Evolutionary conservation across 2,888 invertebrate genomes (phyloP).

Genomic region (Apodemia zela): DNA sequence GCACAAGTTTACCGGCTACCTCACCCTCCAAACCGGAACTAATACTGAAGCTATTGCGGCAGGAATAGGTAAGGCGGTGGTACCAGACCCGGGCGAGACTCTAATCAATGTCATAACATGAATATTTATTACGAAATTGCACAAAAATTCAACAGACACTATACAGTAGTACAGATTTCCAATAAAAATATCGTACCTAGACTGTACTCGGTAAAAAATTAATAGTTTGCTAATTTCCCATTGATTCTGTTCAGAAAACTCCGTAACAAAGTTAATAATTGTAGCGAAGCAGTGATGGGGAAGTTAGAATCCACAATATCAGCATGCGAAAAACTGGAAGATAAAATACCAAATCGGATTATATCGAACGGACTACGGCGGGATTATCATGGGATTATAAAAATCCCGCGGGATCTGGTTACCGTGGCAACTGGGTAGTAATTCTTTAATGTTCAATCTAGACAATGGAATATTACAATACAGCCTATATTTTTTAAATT

Average conservation of each 20-base stretch:
- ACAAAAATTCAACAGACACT: too few relatives aligned
- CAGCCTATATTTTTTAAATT: constrained; percentile 1
- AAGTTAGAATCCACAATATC: constrained; percentile 22
- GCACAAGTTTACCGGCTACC: too few relatives aligned
- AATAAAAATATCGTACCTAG: neutral
- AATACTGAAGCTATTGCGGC: too few relatives aligned
- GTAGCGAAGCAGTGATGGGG: constrained; percentile 18
- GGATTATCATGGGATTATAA: constrained; percentile 30
- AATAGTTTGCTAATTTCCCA: constrained; percentile 8
- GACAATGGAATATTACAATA: constrained; percentile 20
- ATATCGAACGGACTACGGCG: constrained; percentile 27
- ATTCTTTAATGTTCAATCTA: constrained; percentile 19
- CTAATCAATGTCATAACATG: too few relatives aligned
- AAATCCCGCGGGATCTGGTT: constrained; percentile 21
- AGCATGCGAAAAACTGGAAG: constrained; percentile 23
- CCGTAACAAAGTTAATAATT: constrained; percentile 21
- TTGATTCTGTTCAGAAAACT: constrained; percentile 14
- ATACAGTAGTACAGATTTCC: too few relatives aligned
- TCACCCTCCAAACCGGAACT: too few relatives aligned
- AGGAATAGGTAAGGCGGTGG: too few relatives aligned
- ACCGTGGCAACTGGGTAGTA: constrained; percentile 17
- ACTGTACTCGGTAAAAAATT: neutral
- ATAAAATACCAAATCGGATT: constrained; percentile 28
- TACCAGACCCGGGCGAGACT: too few relatives aligned
- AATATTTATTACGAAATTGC: too few relatives aligned